Conservation (phyloP, 2,113 vertebrate species). For the Dipodomys ordii region DNA sequence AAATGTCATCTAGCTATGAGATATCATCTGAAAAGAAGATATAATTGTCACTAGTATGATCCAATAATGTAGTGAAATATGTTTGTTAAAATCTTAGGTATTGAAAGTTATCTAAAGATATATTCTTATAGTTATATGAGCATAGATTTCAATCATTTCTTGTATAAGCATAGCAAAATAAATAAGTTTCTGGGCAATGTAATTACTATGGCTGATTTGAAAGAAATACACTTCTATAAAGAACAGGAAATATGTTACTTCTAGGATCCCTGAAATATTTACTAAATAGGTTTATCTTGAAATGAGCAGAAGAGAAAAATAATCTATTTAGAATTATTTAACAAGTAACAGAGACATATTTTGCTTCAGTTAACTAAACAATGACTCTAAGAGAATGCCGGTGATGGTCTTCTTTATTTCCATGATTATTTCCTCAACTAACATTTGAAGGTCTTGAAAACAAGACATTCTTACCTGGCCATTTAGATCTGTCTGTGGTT, state of each 20-base stretch:
- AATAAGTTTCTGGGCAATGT: not conserved
- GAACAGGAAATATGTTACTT: not conserved
- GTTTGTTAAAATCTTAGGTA: not conserved
- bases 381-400: not conserved
- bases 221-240: not conserved
- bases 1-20: not conserved
- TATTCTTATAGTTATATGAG: not conserved
- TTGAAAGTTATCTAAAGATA: not conserved
- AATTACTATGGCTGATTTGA: not conserved
- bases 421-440: conserved; percentile 30
- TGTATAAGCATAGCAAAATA: not conserved
- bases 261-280: not conserved
- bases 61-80: not conserved
- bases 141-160: not conserved
- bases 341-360: not conserved
- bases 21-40: not conserved
- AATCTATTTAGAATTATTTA: not conserved
- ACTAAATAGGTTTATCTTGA: not conserved
- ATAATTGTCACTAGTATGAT: not conserved
- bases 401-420: not conserved
- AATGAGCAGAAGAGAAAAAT: not conserved
- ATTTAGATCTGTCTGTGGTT: conserved; percentile 18
- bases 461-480: not conserved
- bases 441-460: conserved; percentile 14
- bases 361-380: not conserved